Percentiles rank a stretch among this genome's conserved stretches.
Evolutionary conservation across 1,140 invertebrate species (phyloP).

Genomic region (Laodelphax striatellus): DNA sequence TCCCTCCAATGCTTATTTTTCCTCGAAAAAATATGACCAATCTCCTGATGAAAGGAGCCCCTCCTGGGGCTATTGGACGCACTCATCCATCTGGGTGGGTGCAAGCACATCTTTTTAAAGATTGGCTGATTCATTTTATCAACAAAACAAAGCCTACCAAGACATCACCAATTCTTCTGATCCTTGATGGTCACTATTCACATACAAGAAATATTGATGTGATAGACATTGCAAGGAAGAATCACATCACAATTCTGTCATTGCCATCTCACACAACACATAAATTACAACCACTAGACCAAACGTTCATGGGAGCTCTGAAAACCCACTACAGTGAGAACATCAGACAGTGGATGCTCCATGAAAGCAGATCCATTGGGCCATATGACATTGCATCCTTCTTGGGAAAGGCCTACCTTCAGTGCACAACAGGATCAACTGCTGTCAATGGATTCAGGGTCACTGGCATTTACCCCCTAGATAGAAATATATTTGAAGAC

Average conservation of each 20-base stretch:
- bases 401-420: conserved; percentile 23
- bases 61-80: conserved; percentile 25
- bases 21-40: conserved; percentile 21
- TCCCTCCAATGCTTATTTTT: conserved; percentile 29
- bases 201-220: conserved; percentile 25
- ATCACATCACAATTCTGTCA: conserved; percentile 23
- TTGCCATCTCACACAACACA: conserved; percentile 27
- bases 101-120: conserved; percentile 19
- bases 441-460: conserved; percentile 26
- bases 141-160: conserved; percentile 15
- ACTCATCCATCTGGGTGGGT: conserved; percentile 25
- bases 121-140: conserved; percentile 25
- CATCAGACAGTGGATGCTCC: conserved; percentile 31
- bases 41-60: conserved; percentile 26
- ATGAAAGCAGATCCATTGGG: conserved; percentile 24
- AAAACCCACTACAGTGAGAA: conserved; percentile 21
- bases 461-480: conserved; percentile 26
- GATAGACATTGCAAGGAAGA: conserved; percentile 23
- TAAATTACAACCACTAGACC: conserved; percentile 27
- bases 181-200: conserved; percentile 24
- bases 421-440: conserved; percentile 24
- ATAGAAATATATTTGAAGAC: conserved; percentile 24
- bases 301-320: conserved; percentile 23
- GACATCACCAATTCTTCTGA: conserved; percentile 19
- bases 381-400: conserved; percentile 24